Evolutionary conservation across 2,797 vertebrate genomes (phyloP).

Genomic region (Hippocampus kuda): DNA sequence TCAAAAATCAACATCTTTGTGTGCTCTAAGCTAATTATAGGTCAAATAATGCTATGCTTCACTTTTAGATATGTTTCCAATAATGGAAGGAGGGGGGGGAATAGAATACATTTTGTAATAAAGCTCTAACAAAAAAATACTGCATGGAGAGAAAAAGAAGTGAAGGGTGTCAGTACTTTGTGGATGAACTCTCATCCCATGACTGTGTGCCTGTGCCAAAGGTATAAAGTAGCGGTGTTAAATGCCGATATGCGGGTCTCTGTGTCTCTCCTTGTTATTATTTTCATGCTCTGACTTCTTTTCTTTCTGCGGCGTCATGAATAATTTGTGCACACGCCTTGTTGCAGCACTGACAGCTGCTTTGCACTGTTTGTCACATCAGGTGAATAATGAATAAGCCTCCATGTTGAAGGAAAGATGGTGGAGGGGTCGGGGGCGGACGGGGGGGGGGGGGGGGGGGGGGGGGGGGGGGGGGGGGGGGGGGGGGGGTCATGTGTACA

Average conservation of each 20-base stretch:
- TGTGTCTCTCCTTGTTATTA: slow-evolving; percentile 58
- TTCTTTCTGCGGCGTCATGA: slow-evolving; percentile 65
- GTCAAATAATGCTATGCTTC: too few species aligned
- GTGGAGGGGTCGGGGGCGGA: slow-evolving; percentile 16
- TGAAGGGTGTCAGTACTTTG: neutral
- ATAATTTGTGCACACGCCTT: slow-evolving; percentile 67
- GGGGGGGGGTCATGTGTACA: neutral
- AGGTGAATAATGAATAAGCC: slow-evolving; percentile 75
- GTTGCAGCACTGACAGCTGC: slow-evolving; percentile 69
- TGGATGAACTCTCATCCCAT: too few species aligned
- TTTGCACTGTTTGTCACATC: slow-evolving; percentile 68
- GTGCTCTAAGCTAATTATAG: too few species aligned
- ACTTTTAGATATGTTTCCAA: too few species aligned
- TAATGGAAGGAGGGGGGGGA: too few species aligned
- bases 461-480: slow-evolving; percentile 23
- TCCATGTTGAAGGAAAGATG: slow-evolving; percentile 62
- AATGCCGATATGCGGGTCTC: slow-evolving; percentile 2
- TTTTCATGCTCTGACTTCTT: slow-evolving; percentile 48
- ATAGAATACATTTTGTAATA: too few species aligned
- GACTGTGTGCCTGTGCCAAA: neutral
- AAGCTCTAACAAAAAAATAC: too few species aligned
- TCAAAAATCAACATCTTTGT: too few species aligned
- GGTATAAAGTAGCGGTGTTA: neutral
- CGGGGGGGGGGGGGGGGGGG: neutral
- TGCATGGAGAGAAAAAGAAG: too few species aligned